Evolutionary conservation across 2,113 vertebrate species (phyloP).

Genomic region (Brachypodius melanocephalos): DNA sequence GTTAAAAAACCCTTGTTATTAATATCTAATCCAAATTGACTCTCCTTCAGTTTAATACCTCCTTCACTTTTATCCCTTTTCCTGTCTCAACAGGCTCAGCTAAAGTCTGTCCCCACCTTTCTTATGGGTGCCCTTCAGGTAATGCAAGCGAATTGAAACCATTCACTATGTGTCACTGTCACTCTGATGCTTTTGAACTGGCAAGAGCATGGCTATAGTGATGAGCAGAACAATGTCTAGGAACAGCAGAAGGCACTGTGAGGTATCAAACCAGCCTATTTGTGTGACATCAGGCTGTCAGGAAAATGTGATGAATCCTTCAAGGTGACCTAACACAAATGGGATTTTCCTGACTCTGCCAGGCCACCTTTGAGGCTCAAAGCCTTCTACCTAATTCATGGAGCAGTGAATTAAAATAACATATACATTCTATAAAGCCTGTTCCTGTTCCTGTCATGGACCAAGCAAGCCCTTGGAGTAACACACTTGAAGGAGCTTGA

Average conservation of each 20-base stretch:
- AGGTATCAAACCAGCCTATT: background rate
- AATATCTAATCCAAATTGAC: background rate
- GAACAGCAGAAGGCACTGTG: background rate
- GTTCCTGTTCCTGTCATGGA: background rate
- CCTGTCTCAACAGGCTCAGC: background rate
- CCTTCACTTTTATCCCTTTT: background rate
- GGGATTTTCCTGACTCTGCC: background rate
- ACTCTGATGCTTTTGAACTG: background rate
- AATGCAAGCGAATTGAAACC: background rate
- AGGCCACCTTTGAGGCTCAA: background rate
- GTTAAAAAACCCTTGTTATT: background rate
- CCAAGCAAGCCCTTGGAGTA: background rate
- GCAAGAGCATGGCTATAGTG: background rate
- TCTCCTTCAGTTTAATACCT: background rate
- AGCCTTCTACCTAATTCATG: background rate
- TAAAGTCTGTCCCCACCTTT: background rate
- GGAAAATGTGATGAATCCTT: background rate
- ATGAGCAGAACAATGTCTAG: background rate
- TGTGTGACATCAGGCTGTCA: background rate
- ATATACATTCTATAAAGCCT: background rate
- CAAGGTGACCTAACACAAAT: accelerated
- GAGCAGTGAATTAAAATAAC: background rate
- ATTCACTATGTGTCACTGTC: background rate
- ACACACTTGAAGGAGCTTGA: background rate
- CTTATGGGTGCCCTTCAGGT: background rate